A percentile compares a stretch with the other conserved stretches of the same genome.
Evolutionary conservation across 2,113 vertebrate species (phyloP).

Genomic region (Chlamydotis undulata): DNA sequence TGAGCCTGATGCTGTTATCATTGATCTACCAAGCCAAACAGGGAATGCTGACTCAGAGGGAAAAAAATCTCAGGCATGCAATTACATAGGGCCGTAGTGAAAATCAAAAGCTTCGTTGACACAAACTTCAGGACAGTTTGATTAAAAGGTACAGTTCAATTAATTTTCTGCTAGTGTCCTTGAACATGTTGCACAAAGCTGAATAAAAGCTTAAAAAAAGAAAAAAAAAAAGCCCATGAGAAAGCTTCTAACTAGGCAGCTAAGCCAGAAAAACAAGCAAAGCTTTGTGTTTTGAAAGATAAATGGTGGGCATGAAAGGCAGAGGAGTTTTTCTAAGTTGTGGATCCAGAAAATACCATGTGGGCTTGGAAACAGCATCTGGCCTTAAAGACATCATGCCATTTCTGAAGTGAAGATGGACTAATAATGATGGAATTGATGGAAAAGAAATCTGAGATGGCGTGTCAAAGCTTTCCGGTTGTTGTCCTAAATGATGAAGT

Average conservation of each 20-base stretch:
- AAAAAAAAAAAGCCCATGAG: neutral
- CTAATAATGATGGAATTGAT: neutral
- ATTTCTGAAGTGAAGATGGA: neutral
- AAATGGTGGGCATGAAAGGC: neutral
- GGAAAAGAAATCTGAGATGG: neutral
- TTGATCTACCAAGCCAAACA: neutral
- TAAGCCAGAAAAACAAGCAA: neutral
- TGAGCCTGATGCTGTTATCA: neutral
- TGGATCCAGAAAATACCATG: neutral
- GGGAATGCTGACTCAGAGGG: neutral
- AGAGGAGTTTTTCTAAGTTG: neutral
- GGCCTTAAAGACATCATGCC: neutral
- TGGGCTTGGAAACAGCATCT: neutral
- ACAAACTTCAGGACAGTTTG: neutral
- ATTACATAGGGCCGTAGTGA: neutral
- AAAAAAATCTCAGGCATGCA: neutral
- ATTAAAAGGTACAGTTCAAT: neutral
- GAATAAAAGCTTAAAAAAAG: neutral
- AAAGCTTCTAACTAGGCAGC: neutral
- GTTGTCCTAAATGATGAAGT: neutral
- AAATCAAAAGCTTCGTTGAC: neutral
- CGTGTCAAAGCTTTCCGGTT: neutral
- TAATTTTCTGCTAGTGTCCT: conserved; percentile 14
- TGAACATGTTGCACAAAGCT: neutral
- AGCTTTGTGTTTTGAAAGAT: neutral